These are phyloP conservation scores for Nymphalis io DNA, from an alignment of 1,140 invertebrate species.

Conservation along the genomic window DNA sequence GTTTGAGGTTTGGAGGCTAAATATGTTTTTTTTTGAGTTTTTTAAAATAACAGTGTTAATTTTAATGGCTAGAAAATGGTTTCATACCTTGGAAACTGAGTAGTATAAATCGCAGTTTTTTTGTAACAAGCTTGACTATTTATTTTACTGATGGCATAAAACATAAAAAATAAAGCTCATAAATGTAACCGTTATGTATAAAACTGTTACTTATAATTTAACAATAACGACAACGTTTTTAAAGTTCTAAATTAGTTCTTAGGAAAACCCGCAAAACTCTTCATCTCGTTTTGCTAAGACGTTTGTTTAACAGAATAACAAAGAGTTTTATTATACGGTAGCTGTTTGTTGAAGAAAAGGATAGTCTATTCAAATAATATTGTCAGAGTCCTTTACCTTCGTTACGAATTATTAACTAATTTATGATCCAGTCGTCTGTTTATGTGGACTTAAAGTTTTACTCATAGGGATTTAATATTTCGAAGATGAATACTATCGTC, in stretches of 20 bases:
- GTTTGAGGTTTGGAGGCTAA: slow-evolving; percentile 22
- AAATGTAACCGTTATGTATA: neutral
- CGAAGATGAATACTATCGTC: neutral
- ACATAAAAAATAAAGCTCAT: neutral
- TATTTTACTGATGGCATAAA: too few relatives aligned
- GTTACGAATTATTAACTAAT: slow-evolving; percentile 18
- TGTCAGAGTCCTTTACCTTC: slow-evolving; percentile 1
- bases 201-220: neutral
- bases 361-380: slow-evolving; percentile 26
- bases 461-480: slow-evolving; percentile 7
- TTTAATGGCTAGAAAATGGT: neutral
- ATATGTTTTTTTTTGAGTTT: neutral
- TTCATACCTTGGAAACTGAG: neutral
- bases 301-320: slow-evolving; percentile 41
- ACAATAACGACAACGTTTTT: neutral
- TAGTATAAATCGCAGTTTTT: too few relatives aligned
- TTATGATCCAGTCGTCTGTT: slow-evolving; percentile 14
- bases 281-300: slow-evolving; percentile 41
- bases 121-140: too few relatives aligned
- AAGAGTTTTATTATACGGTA: slow-evolving; percentile 67
- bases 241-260: neutral
- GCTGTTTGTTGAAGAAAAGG: slow-evolving; percentile 56
- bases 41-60: neutral
- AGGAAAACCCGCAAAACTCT: slow-evolving; percentile 38
- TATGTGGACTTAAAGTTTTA: slow-evolving; percentile 11